A percentile compares a stretch with the other conserved stretches of the same genome.
phyloP scores from a whole-genome alignment of 2,888 invertebrate species.

The Metalampra italica region DNA sequence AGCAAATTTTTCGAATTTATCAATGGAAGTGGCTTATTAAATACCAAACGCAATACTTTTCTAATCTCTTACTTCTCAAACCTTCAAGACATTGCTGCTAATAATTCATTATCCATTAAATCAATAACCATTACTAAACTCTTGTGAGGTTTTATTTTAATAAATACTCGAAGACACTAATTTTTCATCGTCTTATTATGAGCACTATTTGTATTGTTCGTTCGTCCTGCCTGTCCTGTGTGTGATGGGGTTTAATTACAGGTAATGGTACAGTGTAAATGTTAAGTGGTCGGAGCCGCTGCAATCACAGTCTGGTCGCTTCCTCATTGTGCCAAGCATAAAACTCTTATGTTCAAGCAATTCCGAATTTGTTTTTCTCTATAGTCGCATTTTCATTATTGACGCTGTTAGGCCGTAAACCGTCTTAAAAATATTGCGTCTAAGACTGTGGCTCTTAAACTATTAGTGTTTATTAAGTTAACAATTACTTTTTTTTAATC shows the following conservation, averaged over 20 bases:
- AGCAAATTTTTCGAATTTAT: too few species aligned
- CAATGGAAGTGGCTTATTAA: too few species aligned
- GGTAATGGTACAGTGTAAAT: slow-evolving; percentile 67
- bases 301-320: slow-evolving; percentile 50
- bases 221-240: slow-evolving; percentile 55
- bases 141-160: too few species aligned
- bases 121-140: too few species aligned
- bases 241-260: slow-evolving; percentile 65
- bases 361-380: slow-evolving; percentile 11
- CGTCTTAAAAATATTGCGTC: not conserved
- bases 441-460: too few species aligned
- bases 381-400: not conserved
- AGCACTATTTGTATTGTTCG: slow-evolving; percentile 64
- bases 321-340: slow-evolving; percentile 54
- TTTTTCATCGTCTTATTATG: not conserved
- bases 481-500: too few species aligned
- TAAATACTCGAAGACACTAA: too few species aligned
- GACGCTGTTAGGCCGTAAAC: not conserved
- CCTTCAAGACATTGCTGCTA: too few species aligned
- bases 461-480: too few species aligned
- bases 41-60: not conserved
- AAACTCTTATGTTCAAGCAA: slow-evolving; percentile 46
- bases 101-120: too few species aligned
- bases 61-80: too few species aligned
- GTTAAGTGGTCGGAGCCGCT: slow-evolving; percentile 53